Evolutionary conservation across 2,888 invertebrate species (phyloP), one percentile per base, ranked within the genome.

Genomic region (Limnephilus rhombicus): DNA sequence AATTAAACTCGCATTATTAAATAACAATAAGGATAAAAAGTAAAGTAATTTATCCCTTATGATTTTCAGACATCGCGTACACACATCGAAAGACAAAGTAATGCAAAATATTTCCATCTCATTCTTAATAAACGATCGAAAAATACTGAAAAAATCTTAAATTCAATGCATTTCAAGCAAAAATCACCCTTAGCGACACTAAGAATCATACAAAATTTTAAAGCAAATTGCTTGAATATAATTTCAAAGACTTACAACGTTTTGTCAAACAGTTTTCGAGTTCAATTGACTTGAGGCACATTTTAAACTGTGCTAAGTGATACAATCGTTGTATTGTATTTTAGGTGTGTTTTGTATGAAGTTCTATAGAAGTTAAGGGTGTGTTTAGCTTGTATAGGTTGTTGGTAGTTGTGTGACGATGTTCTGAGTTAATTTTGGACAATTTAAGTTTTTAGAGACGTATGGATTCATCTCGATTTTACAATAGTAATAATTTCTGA

Each of bases 101-200:
- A 91, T 90, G 91, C 91, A 83, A 92, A 91, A 91, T 91, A 86
- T 53, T 81, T 85, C 91, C 80, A 90, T 92, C 91, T 92, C 91
- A 80, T 90, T 92, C 92, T 90, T 87, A 45, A 31, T 29, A 49
- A 90, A 53, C 85, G 85, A 31, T 34, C 37, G 53, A 68, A 87
- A 82, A 82, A 34, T 82, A 82, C 2, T 82, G 13, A 34, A 13
- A 34, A 82, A 31, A 82, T 24, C 24, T n/a, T 82, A 68, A 87
- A 68, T 12, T 37, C 87, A 29, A 12, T 12, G 13, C 45, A 0
- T 86, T 49, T 29, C 12, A 68, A 31, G 29, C 88, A 88, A 88
- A 53, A 88, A 88, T 0, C n/a, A 15, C 24, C 24, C 24, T 88
- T 68, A 88, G 3, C 4, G 24, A 18, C 15, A 31, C 4, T 18